Percentiles rank a stretch among this genome's conserved stretches.
phyloP scores from a whole-genome alignment of 2,888 invertebrate genomes.

The Drosophila robusta region DNA sequence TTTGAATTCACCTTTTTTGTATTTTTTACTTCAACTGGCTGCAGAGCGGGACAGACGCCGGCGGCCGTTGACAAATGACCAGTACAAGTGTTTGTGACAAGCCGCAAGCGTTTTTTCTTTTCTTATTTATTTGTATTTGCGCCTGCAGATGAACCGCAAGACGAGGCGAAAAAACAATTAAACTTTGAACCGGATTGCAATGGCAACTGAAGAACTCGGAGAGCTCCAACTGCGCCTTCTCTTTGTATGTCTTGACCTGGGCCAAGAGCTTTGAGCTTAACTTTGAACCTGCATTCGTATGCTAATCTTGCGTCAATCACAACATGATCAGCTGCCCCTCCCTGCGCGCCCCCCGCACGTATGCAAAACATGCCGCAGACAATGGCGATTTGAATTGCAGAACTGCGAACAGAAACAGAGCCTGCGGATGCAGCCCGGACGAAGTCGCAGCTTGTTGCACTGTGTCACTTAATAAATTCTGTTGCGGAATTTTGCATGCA shows the following conservation, averaged over 20 bases:
- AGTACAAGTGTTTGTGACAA: slow-evolving; percentile 85
- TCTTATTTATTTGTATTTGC: slow-evolving; percentile 60
- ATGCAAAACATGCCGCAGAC: slow-evolving; percentile 70
- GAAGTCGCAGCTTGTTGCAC: slow-evolving; percentile 4
- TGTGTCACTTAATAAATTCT: slow-evolving; percentile 84
- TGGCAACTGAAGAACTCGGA: not conserved
- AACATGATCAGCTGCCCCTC: slow-evolving; percentile 51
- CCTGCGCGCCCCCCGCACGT: slow-evolving; percentile 31
- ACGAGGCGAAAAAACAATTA: slow-evolving; percentile 61
- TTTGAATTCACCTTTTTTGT: slow-evolving; percentile 3
- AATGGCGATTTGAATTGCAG: slow-evolving; percentile 84
- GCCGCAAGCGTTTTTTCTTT: slow-evolving; percentile 79
- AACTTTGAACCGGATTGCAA: slow-evolving; percentile 57
- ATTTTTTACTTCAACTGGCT: slow-evolving; percentile 19
- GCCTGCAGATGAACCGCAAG: slow-evolving; percentile 7
- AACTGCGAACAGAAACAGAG: slow-evolving; percentile 50
- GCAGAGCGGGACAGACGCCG: slow-evolving; percentile 58
- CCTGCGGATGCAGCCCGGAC: not conserved
- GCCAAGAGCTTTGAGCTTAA: slow-evolving; percentile 67
- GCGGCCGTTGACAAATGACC: slow-evolving; percentile 83
- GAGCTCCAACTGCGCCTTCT: slow-evolving; percentile 2
- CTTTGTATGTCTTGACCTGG: slow-evolving; percentile 58
- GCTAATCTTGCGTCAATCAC: slow-evolving; percentile 82
- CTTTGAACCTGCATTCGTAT: slow-evolving; percentile 69
- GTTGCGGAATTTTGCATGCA: slow-evolving; percentile 79